These are phyloP conservation scores for Dicranocentrus wangi DNA, from an alignment of 2,888 invertebrate genomes.

Conservation along the genomic window DNA sequence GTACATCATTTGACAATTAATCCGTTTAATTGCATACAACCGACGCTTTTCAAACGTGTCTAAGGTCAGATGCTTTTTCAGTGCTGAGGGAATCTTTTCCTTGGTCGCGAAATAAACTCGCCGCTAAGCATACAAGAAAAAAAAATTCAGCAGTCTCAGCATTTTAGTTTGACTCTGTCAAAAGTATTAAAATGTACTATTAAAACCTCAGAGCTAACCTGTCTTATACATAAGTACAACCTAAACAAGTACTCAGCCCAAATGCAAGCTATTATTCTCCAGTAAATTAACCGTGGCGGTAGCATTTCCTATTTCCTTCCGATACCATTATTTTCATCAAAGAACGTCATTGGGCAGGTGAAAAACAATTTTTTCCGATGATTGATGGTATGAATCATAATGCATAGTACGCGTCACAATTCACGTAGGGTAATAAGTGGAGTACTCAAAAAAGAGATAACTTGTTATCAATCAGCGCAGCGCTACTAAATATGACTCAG, in stretches of 20 bases:
- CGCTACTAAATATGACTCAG: too few species aligned
- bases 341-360: too few species aligned
- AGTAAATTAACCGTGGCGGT: constrained; percentile 60
- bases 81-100: constrained; percentile 83
- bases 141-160: too few species aligned
- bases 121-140: constrained; percentile 2
- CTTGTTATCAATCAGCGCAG: too few species aligned
- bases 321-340: too few species aligned
- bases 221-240: constrained; percentile 86
- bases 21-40: constrained; percentile 90
- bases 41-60: constrained; percentile 94
- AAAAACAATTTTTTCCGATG: too few species aligned
- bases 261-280: constrained; percentile 76
- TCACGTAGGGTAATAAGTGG: too few species aligned
- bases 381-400: too few species aligned
- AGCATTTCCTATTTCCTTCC: constrained; percentile 18
- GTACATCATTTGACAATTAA: constrained; percentile 84
- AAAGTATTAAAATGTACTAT: constrained; percentile 24
- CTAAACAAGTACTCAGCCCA: constrained; percentile 87
- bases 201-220: constrained; percentile 84
- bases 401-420: too few species aligned
- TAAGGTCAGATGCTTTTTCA: constrained; percentile 84
- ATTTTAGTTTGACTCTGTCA: too few species aligned
- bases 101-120: constrained; percentile 81
- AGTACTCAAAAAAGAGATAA: too few species aligned